Evolutionary conservation across 2,888 invertebrate species (phyloP).

Genomic region (Nebria salina): DNA sequence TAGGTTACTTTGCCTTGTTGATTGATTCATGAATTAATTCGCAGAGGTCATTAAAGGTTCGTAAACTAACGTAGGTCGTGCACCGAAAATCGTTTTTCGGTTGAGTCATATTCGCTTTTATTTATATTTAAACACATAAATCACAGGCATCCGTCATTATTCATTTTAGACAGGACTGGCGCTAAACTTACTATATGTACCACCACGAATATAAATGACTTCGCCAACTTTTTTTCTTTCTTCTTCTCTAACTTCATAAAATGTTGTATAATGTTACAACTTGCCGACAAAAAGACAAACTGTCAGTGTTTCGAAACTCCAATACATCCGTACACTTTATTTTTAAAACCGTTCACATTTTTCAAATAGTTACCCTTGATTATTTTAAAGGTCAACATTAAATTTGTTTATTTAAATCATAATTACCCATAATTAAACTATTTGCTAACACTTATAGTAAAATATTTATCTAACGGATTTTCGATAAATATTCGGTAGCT

Average conservation of each 20-base stretch:
- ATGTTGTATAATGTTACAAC: neutral
- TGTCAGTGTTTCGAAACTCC: neutral
- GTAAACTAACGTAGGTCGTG: neutral
- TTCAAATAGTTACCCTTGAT: neutral
- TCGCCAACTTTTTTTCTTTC: neutral
- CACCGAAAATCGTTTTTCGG: neutral
- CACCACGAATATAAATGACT: neutral
- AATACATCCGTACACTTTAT: neutral
- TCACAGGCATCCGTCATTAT: neutral
- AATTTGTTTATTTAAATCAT: neutral
- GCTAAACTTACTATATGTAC: neutral
- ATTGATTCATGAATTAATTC: neutral
- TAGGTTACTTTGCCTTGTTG: no score
- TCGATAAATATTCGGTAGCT: no score
- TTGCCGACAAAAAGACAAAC: neutral
- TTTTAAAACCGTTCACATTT: neutral
- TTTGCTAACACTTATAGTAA: no score
- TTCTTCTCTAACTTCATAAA: neutral
- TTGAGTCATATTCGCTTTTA: neutral
- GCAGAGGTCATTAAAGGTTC: neutral
- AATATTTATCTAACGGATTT: no score
- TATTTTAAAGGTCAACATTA: neutral
- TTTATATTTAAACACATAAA: neutral
- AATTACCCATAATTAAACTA: neutral
- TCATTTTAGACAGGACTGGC: neutral